These are phyloP conservation scores for Cephalopholis sonnerati DNA, from an alignment of 2,113 vertebrate genomes.

Conservation along the genomic window DNA sequence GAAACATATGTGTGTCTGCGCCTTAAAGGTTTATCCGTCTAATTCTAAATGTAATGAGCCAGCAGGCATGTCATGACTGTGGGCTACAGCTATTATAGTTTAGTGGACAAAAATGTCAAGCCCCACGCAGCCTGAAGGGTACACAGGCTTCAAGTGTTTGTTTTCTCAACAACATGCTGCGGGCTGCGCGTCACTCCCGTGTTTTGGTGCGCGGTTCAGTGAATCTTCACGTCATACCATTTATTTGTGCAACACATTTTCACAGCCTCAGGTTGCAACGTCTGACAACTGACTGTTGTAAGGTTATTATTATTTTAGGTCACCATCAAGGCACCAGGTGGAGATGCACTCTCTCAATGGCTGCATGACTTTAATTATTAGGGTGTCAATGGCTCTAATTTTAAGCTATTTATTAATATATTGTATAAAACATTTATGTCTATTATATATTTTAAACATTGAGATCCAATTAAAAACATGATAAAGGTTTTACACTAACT, in stretches of 20 bases:
- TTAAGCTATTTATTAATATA: not conserved
- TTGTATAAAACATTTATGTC: not conserved
- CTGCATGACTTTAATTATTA: not conserved
- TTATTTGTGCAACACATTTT: constrained; percentile 82
- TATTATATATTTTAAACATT: not conserved
- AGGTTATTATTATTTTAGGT: constrained; percentile 38
- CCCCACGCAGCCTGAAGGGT: constrained; percentile 15
- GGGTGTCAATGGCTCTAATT: not conserved
- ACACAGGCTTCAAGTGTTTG: constrained; percentile 67
- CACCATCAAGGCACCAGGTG: constrained; percentile 24
- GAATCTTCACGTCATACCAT: constrained; percentile 63
- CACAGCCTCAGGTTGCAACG: constrained; percentile 54
- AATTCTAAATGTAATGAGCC: not conserved
- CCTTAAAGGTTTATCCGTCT: not conserved
- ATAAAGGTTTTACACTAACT: not conserved
- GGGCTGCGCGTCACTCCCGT: constrained; percentile 78
- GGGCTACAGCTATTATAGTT: not conserved
- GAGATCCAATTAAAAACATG: not conserved
- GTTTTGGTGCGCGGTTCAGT: constrained; percentile 80
- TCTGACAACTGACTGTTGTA: constrained; percentile 38
- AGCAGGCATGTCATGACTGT: not conserved
- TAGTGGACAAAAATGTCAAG: constrained; percentile 22
- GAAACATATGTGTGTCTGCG: not conserved
- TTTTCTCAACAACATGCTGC: constrained; percentile 75
- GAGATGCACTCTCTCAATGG: not conserved